phyloP scores from a whole-genome alignment of 1,140 invertebrate species.

The Sarcophaga bullata region DNA sequence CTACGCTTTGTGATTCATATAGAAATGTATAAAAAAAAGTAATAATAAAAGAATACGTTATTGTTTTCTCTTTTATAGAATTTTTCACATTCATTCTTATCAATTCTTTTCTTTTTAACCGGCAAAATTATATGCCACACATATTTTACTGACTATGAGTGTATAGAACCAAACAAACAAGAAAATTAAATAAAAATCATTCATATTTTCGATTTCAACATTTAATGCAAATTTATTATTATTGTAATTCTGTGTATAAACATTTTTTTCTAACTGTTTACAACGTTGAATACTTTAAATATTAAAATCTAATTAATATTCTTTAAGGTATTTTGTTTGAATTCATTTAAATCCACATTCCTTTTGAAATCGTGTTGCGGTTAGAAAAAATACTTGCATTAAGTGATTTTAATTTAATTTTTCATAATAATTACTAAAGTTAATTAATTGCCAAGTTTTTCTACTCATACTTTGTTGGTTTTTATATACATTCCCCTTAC shows the following conservation, averaged over 20 bases:
- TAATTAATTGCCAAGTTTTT: constrained; percentile 7
- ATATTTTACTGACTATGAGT: too few species aligned
- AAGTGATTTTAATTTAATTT: constrained; percentile 6
- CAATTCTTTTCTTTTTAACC: not conserved
- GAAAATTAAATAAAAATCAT: too few species aligned
- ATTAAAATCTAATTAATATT: constrained; percentile 25
- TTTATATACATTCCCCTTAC: not conserved
- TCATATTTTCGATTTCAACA: too few species aligned
- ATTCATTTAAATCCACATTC: not conserved
- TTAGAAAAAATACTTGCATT: not conserved
- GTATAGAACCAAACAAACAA: too few species aligned
- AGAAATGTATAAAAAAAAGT: not conserved
- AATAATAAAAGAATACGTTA: constrained; percentile 5
- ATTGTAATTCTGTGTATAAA: too few species aligned
- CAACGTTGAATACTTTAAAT: not conserved
- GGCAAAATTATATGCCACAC: not conserved
- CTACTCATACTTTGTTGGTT: not conserved
- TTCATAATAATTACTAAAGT: not conserved
- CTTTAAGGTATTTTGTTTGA: not conserved
- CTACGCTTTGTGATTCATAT: not conserved
- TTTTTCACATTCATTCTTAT: not conserved
- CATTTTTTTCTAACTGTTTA: too few species aligned
- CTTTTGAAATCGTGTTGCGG: not conserved
- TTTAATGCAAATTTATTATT: too few species aligned
- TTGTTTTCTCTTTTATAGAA: not conserved